Percentiles rank a stretch among this genome's conserved stretches.
Conservation (phyloP, 2,797 vertebrate species). For the Gouania willdenowi region DNA sequence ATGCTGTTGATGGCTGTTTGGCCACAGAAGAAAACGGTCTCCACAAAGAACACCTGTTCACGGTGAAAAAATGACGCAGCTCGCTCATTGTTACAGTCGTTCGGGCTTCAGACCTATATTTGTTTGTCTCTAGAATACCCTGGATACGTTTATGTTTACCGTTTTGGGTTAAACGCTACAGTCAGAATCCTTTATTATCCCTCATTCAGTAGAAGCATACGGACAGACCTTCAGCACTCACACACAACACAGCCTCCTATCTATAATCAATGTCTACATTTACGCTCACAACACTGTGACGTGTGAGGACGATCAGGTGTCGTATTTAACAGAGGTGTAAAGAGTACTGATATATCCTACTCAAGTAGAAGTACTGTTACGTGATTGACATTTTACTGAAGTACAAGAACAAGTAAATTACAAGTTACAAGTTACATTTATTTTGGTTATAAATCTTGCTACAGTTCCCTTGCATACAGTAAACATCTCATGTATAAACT, state of each 20-base stretch:
- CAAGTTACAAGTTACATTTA: too few species aligned
- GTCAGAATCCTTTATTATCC: neutral
- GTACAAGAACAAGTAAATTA: too few species aligned
- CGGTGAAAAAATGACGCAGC: conserved; percentile 45
- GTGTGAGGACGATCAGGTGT: neutral
- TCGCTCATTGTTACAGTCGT: conserved; percentile 18
- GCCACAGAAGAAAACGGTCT: conserved; percentile 60
- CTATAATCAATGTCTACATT: conserved; percentile 2
- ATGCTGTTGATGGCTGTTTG: conserved; percentile 70
- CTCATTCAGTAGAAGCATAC: too few species aligned
- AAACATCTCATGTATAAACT: too few species aligned
- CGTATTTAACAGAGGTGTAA: too few species aligned
- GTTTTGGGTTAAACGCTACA: neutral
- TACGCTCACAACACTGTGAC: neutral
- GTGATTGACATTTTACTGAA: too few species aligned
- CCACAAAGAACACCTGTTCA: conserved; percentile 61
- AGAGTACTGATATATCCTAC: too few species aligned
- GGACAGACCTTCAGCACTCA: neutral
- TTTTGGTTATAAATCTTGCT: too few species aligned
- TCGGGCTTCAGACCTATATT: conserved; percentile 17
- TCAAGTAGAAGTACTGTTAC: too few species aligned
- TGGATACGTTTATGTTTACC: conserved; percentile 4
- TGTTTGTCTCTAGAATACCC: conserved; percentile 2
- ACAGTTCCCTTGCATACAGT: too few species aligned
- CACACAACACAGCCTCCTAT: conserved; percentile 1